Conservation (phyloP, 2,797 vertebrate species). For the Lutjanus argentimaculatus region DNA sequence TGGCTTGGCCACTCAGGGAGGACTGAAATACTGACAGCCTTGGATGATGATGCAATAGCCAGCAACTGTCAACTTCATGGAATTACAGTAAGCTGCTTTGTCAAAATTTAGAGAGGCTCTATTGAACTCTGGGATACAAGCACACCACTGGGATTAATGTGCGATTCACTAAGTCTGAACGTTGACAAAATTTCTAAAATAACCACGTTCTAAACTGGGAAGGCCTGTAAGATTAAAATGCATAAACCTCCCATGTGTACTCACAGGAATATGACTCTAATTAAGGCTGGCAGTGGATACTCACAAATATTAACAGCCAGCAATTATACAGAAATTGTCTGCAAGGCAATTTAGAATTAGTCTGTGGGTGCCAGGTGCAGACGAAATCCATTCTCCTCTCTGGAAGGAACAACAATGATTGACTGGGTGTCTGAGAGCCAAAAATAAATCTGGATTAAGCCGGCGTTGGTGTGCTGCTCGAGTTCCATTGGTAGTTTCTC, state of each 20-base stretch:
- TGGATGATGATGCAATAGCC: constrained; percentile 83
- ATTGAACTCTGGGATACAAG: constrained; percentile 66
- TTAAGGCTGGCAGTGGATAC: constrained; percentile 69
- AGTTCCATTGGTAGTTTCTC: constrained; percentile 27
- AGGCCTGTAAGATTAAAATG: constrained; percentile 46
- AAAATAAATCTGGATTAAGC: constrained; percentile 78
- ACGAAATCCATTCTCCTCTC: constrained; percentile 58
- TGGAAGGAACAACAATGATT: constrained; percentile 63
- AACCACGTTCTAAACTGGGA: constrained; percentile 50
- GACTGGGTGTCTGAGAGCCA: constrained; percentile 60
- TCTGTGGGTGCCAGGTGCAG: constrained; percentile 67
- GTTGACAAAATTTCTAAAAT: constrained; percentile 58
- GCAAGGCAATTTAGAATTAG: constrained; percentile 62
- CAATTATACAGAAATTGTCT: constrained; percentile 68
- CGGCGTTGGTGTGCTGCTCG: constrained; percentile 18
- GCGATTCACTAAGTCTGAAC: constrained; percentile 55
- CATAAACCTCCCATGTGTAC: constrained; percentile 55
- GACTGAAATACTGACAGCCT: constrained; percentile 71
- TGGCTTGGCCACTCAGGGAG: constrained; percentile 55
- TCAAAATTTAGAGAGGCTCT: constrained; percentile 77
- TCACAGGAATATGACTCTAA: constrained; percentile 69
- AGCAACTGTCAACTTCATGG: constrained; percentile 81
- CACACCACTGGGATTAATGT: constrained; percentile 72
- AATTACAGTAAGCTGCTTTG: constrained; percentile 84
- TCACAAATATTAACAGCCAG: constrained; percentile 71